Percentiles rank a stretch among this genome's conserved stretches.
Conservation (phyloP, 2,888 invertebrate genomes). For the Hirtodrosophila confusa region DNA sequence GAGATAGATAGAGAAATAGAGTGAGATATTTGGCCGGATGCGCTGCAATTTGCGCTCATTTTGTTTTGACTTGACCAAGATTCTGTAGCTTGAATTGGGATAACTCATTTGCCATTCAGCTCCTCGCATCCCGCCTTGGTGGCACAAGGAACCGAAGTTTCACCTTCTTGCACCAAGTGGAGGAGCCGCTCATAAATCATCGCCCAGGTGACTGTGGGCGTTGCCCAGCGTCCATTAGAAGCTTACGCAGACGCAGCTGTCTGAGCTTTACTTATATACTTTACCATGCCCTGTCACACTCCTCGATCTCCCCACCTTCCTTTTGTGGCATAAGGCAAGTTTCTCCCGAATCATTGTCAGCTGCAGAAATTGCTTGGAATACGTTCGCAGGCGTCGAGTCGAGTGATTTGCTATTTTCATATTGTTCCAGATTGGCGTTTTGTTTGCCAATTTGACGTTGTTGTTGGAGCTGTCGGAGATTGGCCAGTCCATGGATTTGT, state of each 20-base stretch:
- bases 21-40: constrained; percentile 27
- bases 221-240: constrained; percentile 76
- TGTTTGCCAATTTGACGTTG: constrained; percentile 55
- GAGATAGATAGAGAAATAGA: neutral
- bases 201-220: constrained; percentile 65
- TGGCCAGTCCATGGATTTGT: constrained; percentile 54
- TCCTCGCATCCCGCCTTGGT: constrained; percentile 55
- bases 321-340: constrained; percentile 16
- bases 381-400: constrained; percentile 50
- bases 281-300: too few species aligned
- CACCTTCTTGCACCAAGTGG: constrained; percentile 36
- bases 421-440: constrained; percentile 59
- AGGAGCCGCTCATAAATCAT: constrained; percentile 72
- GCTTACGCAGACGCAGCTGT: constrained; percentile 71
- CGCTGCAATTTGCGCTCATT: constrained; percentile 52
- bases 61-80: constrained; percentile 19
- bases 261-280: constrained; percentile 4
- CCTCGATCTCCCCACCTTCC: neutral
- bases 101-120: constrained; percentile 38
- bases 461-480: constrained; percentile 36
- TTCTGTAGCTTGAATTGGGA: constrained; percentile 24
- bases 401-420: constrained; percentile 62
- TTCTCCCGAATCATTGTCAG: constrained; percentile 68
- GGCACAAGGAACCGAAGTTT: constrained; percentile 28
- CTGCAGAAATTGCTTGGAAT: constrained; percentile 55